Base-by-base conservation (phyloP, 2,888 invertebrate species). In the Glomeris marginata region DNA sequence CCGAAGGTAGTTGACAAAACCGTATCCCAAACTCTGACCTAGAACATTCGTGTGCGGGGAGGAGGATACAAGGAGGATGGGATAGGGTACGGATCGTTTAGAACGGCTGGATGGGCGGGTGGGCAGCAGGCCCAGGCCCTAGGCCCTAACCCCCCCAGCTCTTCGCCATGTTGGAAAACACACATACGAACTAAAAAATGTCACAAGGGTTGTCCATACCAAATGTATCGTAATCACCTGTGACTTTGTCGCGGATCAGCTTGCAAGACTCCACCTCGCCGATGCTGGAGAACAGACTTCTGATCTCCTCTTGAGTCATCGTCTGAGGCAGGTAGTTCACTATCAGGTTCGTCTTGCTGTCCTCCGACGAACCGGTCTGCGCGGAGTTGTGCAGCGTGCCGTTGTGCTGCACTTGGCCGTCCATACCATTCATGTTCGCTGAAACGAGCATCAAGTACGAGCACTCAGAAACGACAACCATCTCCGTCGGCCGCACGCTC, bases 241-340 rank as follows among this genome's bases (percentile, higher is more conserved):
- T 94, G 55, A 88, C 84, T 75, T 98, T 98, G 74, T 99, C 98
- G 59, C 97, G 76, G 66, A 99, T 97, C 66, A 99, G 77, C 72
- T 99, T 99, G 73, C 98, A 99, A 62, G 91, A 92, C 70, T 98
- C 98, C 56, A 99, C 92, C 69, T 97, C 97, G 52, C 98, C 98
- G 66, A 98, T 94, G 68, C 90, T 91, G 50, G 92, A 88, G 74
- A 99, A 99, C 49, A 99, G 77, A 51, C 92, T 90, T 56, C 95
- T 78, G 58, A 98, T 97, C 72, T 97, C 97, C 71, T 97, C 97
- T 72, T 98, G 97, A 51, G 92, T 92, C 98, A 98, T 98, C 62
- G 88, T 94, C 75, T 98, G 98, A 55, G 98, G 98, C 71, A 98
- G 77, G 72, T 98, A 98, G 75, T 98, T 98, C 65, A 98, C 97